Conservation (phyloP, 2,888 invertebrate genomes). For the Tipula confusa region DNA sequence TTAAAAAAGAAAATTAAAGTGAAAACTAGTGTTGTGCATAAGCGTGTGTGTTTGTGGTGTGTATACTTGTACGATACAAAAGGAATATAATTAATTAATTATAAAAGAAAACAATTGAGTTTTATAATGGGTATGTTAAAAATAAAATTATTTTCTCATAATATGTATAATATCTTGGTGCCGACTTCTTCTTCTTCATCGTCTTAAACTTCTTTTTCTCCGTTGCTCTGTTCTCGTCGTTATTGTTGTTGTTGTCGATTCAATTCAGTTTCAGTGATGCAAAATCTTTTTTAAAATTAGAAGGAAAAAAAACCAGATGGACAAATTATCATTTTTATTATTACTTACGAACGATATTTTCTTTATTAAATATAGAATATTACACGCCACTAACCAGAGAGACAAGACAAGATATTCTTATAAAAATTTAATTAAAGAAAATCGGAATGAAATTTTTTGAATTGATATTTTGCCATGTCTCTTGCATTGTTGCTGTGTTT, state of each 20-base stretch:
- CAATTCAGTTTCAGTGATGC: slow-evolving; percentile 12
- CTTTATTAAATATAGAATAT: slow-evolving; percentile 21
- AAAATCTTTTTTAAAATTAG: neutral
- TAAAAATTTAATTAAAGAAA: neutral
- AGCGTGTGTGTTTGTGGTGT: no score
- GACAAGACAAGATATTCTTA: neutral
- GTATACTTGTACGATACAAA: neutral
- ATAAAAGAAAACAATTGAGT: neutral
- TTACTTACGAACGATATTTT: neutral
- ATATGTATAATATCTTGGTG: neutral
- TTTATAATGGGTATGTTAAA: neutral
- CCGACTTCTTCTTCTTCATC: neutral
- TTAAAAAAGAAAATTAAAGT: neutral
- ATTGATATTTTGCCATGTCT: neutral
- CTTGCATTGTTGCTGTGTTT: neutral
- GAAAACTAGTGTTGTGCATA: neutral
- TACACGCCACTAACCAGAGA: neutral
- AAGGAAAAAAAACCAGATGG: neutral
- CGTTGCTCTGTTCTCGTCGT: neutral
- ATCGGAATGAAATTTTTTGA: neutral
- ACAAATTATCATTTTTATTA: neutral
- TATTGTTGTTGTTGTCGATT: neutral
- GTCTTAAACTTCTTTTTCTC: no score
- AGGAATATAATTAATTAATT: neutral
- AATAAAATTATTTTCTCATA: neutral